Percentiles rank a stretch among this genome's conserved stretches.
Evolutionary conservation across 2,113 vertebrate species (phyloP).

Genomic region (Sarotherodon lohbergeri): DNA sequence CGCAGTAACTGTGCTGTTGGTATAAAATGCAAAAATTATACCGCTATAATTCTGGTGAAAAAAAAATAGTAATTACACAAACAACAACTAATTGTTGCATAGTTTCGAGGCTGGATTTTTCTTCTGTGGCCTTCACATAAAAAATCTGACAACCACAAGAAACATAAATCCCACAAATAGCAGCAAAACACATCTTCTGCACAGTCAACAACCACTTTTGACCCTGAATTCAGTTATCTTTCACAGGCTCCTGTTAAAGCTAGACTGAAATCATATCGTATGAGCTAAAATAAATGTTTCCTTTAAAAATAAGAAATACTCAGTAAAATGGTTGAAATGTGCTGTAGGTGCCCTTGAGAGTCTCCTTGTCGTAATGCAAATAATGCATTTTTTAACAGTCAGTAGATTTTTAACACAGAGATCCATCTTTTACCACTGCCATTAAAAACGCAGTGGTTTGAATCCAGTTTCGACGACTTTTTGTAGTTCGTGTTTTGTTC

Average conservation of each 20-base stretch:
- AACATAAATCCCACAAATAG: slow-evolving; percentile 20
- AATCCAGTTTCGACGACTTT: background rate
- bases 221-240: background rate
- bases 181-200: slow-evolving; percentile 15
- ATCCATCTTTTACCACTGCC: background rate
- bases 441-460: background rate
- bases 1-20: background rate
- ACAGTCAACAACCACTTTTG: background rate
- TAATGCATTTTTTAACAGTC: background rate
- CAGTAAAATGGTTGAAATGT: background rate
- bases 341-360: background rate
- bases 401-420: background rate
- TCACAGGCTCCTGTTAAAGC: background rate
- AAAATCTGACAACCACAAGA: background rate
- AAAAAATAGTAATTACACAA: background rate
- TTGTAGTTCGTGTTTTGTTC: background rate
- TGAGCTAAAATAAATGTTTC: background rate
- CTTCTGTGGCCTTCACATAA: background rate
- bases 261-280: background rate
- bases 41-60: background rate
- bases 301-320: background rate
- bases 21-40: background rate
- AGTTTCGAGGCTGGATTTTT: background rate
- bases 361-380: background rate
- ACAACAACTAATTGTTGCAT: slow-evolving; percentile 1